Evolutionary conservation across 2,797 vertebrate species (phyloP).

Genomic region (Meda fulgida): DNA sequence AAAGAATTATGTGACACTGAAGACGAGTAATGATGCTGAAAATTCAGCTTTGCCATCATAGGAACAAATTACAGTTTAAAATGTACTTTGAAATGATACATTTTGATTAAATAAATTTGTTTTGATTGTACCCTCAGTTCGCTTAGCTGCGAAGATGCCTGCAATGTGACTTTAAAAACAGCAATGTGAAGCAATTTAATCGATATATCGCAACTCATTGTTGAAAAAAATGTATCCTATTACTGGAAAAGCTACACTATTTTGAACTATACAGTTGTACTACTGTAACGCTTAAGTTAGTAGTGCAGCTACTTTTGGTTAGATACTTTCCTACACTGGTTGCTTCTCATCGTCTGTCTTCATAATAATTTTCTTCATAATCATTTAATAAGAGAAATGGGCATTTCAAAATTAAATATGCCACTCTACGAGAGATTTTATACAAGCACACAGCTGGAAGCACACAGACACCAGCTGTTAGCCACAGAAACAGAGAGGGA

Average conservation of each 20-base stretch:
- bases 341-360: neutral
- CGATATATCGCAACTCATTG: neutral
- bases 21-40: neutral
- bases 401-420: slow-evolving; percentile 13
- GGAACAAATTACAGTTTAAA: neutral
- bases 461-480: slow-evolving; percentile 35
- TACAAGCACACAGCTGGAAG: slow-evolving; percentile 28
- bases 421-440: slow-evolving; percentile 25
- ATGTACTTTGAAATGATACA: neutral
- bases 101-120: neutral
- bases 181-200: neutral
- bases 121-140: neutral
- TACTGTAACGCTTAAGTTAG: neutral
- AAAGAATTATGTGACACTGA: neutral
- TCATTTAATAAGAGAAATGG: slow-evolving; percentile 23
- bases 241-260: neutral
- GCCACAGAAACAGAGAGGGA: slow-evolving; percentile 6
- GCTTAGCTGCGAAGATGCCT: neutral
- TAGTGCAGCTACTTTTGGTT: neutral
- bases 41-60: neutral
- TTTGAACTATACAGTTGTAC: neutral
- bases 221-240: neutral
- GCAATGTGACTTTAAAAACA: neutral
- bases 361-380: slow-evolving; percentile 18
- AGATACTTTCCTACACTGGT: neutral